These are phyloP conservation scores for Raja brachyura DNA, from an alignment of 2,113 vertebrate genomes.

Conservation along the genomic window DNA sequence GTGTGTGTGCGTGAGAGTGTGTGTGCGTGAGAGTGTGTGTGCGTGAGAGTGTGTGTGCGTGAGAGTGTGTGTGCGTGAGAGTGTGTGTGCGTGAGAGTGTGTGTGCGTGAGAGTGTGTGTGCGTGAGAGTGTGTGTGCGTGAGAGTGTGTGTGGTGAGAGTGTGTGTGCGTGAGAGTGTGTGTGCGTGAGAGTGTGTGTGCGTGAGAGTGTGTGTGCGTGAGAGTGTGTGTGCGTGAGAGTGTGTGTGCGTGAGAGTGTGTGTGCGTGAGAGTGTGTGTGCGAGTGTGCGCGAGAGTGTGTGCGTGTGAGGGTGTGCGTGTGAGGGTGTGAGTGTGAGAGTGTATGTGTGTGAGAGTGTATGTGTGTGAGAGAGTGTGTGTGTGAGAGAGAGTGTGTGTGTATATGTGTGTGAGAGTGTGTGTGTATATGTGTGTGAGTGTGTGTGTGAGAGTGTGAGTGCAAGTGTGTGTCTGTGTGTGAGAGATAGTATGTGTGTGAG, in stretches of 20 bases:
- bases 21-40: conserved; percentile 38
- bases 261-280: conserved; percentile 40
- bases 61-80: conserved; percentile 38
- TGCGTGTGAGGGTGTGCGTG: not conserved
- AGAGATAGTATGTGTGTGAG: too few relatives aligned
- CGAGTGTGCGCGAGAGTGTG: conserved; percentile 38
- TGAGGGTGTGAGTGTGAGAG: not conserved
- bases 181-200: conserved; percentile 37
- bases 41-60: conserved; percentile 35
- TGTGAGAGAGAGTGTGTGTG: too few relatives aligned
- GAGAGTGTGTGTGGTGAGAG: conserved; percentile 40
- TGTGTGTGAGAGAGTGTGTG: too few relatives aligned
- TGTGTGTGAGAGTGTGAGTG: too few relatives aligned
- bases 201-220: conserved; percentile 17
- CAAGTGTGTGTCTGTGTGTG: too few relatives aligned
- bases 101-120: conserved; percentile 40
- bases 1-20: conserved; percentile 39
- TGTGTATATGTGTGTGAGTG: too few relatives aligned
- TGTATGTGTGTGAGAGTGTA: conserved; percentile 37
- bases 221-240: conserved; percentile 37
- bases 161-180: too few relatives aligned
- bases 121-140: conserved; percentile 24
- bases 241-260: too few relatives aligned
- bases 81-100: conserved; percentile 37
- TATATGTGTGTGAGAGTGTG: too few relatives aligned